Evolutionary conservation across 2,113 vertebrate genomes (phyloP).

Genomic region (Myrmecophaga tridactyla): DNA sequence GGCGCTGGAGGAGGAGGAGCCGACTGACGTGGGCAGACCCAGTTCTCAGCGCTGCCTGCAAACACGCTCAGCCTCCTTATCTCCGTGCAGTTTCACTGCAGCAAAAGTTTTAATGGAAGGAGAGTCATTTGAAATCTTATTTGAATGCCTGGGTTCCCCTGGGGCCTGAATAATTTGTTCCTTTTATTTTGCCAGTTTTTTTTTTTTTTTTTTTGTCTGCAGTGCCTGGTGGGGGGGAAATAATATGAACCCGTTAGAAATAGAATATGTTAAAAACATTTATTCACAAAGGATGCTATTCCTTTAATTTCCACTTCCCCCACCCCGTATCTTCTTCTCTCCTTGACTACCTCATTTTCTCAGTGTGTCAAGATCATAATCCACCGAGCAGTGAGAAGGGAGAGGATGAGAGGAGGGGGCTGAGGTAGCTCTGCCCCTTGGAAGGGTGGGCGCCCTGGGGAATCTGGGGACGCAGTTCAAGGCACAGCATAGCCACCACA

Average conservation of each 20-base stretch:
- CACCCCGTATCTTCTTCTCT: too few species aligned
- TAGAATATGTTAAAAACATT: constrained; percentile 49
- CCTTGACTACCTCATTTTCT: fast-evolving
- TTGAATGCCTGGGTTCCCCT: constrained; percentile 64
- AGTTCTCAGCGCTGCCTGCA: not conserved
- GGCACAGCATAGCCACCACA: fast-evolving
- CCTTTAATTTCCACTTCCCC: fast-evolving
- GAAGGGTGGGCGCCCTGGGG: not conserved
- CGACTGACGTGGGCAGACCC: fast-evolving
- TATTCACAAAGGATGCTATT: constrained; percentile 4
- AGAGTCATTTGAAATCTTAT: constrained; percentile 70
- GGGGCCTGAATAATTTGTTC: constrained; percentile 67
- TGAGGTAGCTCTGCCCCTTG: not conserved
- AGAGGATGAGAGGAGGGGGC: not conserved
- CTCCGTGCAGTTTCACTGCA: not conserved
- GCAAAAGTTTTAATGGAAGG: constrained; percentile 62
- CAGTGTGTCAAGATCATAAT: not conserved
- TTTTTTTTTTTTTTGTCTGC: constrained; percentile 61
- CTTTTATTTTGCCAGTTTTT: constrained; percentile 61
- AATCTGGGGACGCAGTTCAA: too few species aligned
- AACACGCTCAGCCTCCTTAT: fast-evolving
- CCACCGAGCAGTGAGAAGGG: not conserved
- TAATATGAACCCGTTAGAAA: constrained; percentile 34
- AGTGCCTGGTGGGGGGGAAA: constrained; percentile 35
- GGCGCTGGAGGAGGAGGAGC: fast-evolving